These are phyloP conservation scores for Catonia carolina DNA, from an alignment of 2,888 invertebrate species.

Conservation along the genomic window DNA sequence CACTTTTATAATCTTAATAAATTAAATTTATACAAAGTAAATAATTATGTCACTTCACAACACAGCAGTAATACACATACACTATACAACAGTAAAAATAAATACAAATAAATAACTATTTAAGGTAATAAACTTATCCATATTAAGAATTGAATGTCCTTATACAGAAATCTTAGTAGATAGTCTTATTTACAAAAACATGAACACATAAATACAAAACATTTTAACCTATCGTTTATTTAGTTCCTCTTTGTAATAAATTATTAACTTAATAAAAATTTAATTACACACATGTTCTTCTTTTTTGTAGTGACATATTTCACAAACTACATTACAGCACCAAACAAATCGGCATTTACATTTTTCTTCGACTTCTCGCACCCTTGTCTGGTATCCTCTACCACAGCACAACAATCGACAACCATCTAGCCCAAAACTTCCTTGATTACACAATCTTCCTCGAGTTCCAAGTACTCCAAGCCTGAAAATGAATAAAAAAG, in stretches of 20 bases:
- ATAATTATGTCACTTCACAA: neutral
- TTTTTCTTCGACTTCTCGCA: slow-evolving; percentile 75
- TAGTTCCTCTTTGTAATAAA: neutral
- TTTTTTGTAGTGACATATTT: slow-evolving; percentile 67
- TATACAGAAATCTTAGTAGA: too few relatives aligned
- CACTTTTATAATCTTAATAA: too few relatives aligned
- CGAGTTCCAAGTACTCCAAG: slow-evolving; percentile 75
- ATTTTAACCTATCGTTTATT: neutral
- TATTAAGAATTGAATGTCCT: too few relatives aligned
- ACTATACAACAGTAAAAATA: neutral
- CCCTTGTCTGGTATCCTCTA: slow-evolving; percentile 77
- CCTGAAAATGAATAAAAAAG: slow-evolving; percentile 50
- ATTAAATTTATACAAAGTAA: neutral
- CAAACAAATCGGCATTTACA: slow-evolving; percentile 86
- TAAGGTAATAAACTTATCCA: neutral
- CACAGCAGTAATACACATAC: slow-evolving; percentile 7
- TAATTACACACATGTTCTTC: slow-evolving; percentile 85
- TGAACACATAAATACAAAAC: slow-evolving; percentile 1
- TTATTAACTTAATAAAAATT: slow-evolving; percentile 30
- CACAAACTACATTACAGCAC: slow-evolving; percentile 86
- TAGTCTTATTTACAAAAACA: slow-evolving; percentile 8
- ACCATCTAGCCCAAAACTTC: slow-evolving; percentile 78
- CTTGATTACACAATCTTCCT: slow-evolving; percentile 75
- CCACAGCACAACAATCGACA: slow-evolving; percentile 84
- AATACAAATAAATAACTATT: neutral